Evolutionary conservation across 2,113 vertebrate species (phyloP).

Genomic region (Pardalotus punctatus): DNA sequence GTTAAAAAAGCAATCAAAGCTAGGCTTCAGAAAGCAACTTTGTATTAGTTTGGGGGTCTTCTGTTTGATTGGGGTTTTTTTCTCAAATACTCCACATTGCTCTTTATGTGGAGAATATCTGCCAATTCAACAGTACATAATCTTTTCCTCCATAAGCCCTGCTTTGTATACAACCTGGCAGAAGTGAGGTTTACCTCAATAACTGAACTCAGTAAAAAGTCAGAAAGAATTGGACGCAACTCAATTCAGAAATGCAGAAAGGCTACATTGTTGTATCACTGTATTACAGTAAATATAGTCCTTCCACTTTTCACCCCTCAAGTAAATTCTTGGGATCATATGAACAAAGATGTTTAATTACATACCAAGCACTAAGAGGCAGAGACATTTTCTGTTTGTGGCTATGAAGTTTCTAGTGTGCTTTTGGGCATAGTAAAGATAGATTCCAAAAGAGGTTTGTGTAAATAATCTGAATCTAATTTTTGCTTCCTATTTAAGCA

Average conservation of each 20-base stretch:
- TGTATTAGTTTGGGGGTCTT: background rate
- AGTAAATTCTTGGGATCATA: background rate
- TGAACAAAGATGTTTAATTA: background rate
- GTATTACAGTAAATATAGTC: background rate
- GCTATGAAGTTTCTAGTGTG: background rate
- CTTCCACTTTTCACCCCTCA: background rate
- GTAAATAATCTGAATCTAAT: background rate
- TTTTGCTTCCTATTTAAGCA: background rate
- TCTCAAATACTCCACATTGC: accelerated
- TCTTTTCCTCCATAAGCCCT: background rate
- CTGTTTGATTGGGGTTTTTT: background rate
- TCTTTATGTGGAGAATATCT: background rate
- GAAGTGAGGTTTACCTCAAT: background rate
- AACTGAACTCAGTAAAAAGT: background rate
- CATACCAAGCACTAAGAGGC: background rate
- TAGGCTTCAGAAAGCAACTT: background rate
- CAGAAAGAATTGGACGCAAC: background rate
- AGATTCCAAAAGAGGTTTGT: background rate
- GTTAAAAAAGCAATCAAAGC: background rate
- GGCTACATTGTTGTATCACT: too few species aligned
- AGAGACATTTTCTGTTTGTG: background rate
- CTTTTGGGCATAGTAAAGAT: background rate
- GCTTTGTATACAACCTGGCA: background rate
- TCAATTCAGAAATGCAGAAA: background rate
- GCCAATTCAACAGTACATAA: background rate